Conservation (phyloP, 2,113 vertebrate genomes). For the Gadus macrocephalus region DNA sequence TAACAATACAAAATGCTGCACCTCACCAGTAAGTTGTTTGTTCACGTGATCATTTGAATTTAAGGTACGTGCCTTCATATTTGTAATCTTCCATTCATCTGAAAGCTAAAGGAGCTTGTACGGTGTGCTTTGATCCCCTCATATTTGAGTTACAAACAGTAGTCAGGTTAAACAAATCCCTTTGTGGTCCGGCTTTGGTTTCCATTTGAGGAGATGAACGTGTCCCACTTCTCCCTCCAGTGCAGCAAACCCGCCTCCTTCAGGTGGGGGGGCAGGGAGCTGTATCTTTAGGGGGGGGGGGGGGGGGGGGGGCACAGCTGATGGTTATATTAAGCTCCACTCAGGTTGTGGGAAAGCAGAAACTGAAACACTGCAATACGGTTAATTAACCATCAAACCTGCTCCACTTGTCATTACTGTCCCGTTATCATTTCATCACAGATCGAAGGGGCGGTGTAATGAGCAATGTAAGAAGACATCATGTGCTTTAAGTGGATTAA, state of each 20-base stretch:
- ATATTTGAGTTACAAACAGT: not conserved
- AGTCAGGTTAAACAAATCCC: not conserved
- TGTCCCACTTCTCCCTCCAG: constrained; percentile 68
- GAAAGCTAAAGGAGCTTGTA: too few relatives aligned
- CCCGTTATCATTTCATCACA: not conserved
- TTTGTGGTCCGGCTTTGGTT: not conserved
- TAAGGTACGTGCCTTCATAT: too few relatives aligned
- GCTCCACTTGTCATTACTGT: too few relatives aligned
- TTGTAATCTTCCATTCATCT: too few relatives aligned
- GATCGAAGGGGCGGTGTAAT: too few relatives aligned
- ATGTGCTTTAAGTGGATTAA: too few relatives aligned
- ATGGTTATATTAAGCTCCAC: not conserved
- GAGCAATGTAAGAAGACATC: too few relatives aligned
- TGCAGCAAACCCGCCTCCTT: constrained; percentile 40
- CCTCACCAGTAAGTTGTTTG: too few relatives aligned
- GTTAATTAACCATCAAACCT: not conserved
- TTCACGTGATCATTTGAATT: too few relatives aligned
- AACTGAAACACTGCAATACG: not conserved
- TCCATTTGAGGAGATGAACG: constrained; percentile 46
- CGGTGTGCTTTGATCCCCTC: not conserved
- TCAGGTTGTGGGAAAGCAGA: not conserved
- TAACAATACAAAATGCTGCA: too few relatives aligned
- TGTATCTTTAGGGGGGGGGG: constrained; percentile 57
- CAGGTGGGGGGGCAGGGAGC: constrained; percentile 58
- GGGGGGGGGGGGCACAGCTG: not conserved